These are phyloP conservation scores for Luffia ferchaultella DNA, from an alignment of 2,888 invertebrate species.

Conservation along the genomic window DNA sequence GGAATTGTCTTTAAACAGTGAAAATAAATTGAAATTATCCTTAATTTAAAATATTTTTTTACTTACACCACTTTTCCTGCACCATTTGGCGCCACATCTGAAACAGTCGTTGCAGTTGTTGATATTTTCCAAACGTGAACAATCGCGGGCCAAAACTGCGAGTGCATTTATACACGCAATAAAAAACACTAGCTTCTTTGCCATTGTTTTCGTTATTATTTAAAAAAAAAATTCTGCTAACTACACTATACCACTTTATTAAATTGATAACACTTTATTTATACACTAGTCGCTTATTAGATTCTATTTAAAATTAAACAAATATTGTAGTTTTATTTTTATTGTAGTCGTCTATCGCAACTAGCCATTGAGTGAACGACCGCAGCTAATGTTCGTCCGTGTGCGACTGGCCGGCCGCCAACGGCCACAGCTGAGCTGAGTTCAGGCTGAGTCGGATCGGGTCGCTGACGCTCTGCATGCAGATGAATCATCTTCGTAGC, in stretches of 20 bases:
- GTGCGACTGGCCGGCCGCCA: background rate
- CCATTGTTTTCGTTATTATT: slow-evolving; percentile 21
- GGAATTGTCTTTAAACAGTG: too few relatives aligned
- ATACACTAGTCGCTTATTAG: too few relatives aligned
- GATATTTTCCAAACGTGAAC: slow-evolving; percentile 18
- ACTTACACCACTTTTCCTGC: slow-evolving; percentile 28
- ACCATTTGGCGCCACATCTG: slow-evolving; percentile 41
- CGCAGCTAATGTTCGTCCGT: too few relatives aligned
- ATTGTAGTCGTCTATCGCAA: too few relatives aligned
- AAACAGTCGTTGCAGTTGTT: slow-evolving; percentile 43
- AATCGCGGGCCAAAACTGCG: slow-evolving; percentile 28
- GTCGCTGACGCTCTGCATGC: background rate
- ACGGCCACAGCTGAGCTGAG: background rate
- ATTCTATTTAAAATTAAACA: too few relatives aligned
- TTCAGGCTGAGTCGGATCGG: too few relatives aligned
- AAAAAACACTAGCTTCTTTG: slow-evolving; percentile 30
- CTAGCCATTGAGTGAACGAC: too few relatives aligned
- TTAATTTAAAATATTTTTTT: too few relatives aligned
- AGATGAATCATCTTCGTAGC: background rate
- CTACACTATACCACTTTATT: too few relatives aligned
- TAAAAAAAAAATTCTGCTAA: background rate
- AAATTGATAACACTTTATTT: too few relatives aligned
- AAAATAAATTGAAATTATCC: too few relatives aligned
- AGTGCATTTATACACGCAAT: slow-evolving; percentile 30
- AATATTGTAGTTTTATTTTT: too few relatives aligned